Percentiles rank a stretch among this genome's conserved stretches.
These are phyloP conservation scores for Podargus strigoides DNA, from an alignment of 2,797 vertebrate genomes.

Conservation along the genomic window DNA sequence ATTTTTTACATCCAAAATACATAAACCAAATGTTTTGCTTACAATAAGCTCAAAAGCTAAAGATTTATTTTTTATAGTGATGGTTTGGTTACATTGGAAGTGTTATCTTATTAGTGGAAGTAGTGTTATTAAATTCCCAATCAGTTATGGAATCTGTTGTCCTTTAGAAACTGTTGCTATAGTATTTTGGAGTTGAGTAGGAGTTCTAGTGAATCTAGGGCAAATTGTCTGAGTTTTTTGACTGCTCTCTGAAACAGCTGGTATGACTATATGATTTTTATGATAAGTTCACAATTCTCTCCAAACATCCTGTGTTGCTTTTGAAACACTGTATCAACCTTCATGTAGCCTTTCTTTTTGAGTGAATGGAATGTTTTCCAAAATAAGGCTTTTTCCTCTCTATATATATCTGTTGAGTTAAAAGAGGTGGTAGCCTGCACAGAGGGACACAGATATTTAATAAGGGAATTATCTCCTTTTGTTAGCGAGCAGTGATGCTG, in stretches of 20 bases:
- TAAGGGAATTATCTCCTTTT: neutral
- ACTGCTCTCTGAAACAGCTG: neutral
- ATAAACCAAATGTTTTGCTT: neutral
- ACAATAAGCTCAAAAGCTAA: neutral
- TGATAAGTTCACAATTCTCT: neutral
- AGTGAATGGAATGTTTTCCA: neutral
- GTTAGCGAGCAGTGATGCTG: neutral
- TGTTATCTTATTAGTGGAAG: neutral
- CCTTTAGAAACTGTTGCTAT: neutral
- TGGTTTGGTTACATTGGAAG: neutral
- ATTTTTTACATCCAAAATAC: neutral
- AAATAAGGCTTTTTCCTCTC: neutral
- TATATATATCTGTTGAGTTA: fast-evolving
- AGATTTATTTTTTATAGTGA: neutral
- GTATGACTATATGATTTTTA: neutral
- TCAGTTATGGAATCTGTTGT: neutral
- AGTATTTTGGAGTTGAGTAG: neutral
- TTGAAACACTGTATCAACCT: neutral
- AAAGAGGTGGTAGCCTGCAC: neutral
- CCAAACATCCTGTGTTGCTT: neutral
- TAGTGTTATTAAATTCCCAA: neutral
- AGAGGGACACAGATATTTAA: neutral
- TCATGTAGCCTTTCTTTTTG: neutral
- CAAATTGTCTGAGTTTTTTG: neutral
- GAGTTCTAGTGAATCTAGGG: neutral